Conservation (phyloP, 92 coral and sea anemone genomes). For the Phenganax subtilis region DNA sequence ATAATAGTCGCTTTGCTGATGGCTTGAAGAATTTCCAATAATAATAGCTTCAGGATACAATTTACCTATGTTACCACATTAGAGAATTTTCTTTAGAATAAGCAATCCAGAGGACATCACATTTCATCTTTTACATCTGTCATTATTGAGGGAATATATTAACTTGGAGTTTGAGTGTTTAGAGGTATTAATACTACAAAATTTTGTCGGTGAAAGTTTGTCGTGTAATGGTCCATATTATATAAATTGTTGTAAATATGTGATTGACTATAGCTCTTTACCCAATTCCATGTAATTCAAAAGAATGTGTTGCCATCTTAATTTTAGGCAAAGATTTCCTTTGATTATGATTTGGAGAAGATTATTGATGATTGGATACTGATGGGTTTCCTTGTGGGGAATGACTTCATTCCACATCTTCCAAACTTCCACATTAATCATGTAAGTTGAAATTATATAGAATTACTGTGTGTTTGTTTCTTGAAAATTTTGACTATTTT, state of each 20-base stretch:
- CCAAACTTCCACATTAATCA: slow-evolving; percentile 92
- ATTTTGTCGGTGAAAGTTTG: neutral
- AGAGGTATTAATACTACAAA: slow-evolving; percentile 57
- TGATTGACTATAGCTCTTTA: too few relatives aligned
- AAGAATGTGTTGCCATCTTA: too few relatives aligned
- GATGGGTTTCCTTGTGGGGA: slow-evolving; percentile 97
- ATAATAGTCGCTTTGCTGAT: neutral
- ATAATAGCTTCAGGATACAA: too few relatives aligned
- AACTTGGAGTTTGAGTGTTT: slow-evolving; percentile 87
- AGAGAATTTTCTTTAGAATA: slow-evolving; percentile 48
- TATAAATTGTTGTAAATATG: too few relatives aligned
- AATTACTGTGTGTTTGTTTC: too few relatives aligned
- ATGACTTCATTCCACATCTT: slow-evolving; percentile 88
- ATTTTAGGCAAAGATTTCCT: slow-evolving; percentile 55
- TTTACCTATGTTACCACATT: too few relatives aligned
- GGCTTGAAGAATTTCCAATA: too few relatives aligned
- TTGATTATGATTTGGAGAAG: slow-evolving; percentile 79
- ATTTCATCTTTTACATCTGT: slow-evolving; percentile 88
- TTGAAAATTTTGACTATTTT: too few relatives aligned
- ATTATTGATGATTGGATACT: slow-evolving; percentile 96
- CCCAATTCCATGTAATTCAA: too few relatives aligned
- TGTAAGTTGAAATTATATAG: slow-evolving; percentile 47
- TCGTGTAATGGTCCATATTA: neutral
- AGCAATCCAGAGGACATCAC: slow-evolving; percentile 90
- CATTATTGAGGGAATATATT: slow-evolving; percentile 81